phyloP scores from a whole-genome alignment of 2,797 vertebrate species.

The Percopsis omiscomaycus region DNA sequence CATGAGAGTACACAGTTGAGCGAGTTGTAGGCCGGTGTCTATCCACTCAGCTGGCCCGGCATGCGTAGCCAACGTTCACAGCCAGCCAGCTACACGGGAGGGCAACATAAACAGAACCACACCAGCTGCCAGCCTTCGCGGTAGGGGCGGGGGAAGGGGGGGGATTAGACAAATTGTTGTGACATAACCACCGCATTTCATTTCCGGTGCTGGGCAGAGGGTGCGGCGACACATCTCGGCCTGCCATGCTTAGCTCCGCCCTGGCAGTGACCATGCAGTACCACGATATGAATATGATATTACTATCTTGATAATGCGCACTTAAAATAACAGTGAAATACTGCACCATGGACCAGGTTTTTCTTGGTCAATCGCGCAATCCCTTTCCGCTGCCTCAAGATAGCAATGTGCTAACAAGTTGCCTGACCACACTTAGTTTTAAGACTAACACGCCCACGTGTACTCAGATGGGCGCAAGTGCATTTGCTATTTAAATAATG shows the following conservation, averaged over 20 bases:
- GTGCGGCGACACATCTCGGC: slow-evolving; percentile 31
- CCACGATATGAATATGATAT: no score
- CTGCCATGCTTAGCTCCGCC: background rate
- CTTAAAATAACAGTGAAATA: no score
- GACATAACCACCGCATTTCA: slow-evolving; percentile 55
- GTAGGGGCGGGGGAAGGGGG: slow-evolving; percentile 7
- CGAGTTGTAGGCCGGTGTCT: slow-evolving; percentile 6
- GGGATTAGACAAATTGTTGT: slow-evolving; percentile 41
- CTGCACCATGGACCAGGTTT: no score
- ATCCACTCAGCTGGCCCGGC: background rate
- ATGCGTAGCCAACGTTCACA: slow-evolving; percentile 32
- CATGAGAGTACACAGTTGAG: background rate
- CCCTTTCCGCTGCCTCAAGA: no score
- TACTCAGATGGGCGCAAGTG: no score
- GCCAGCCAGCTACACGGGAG: slow-evolving; percentile 14
- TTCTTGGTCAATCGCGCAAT: no score
- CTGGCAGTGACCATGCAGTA: no score
- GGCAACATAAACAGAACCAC: slow-evolving; percentile 16
- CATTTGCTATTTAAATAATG: no score
- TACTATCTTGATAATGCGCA: no score
- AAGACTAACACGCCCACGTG: no score
- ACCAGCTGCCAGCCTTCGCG: slow-evolving; percentile 46
- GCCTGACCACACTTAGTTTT: no score
- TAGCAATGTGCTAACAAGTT: no score
- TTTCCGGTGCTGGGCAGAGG: slow-evolving; percentile 34